Percentiles rank a stretch among this genome's conserved stretches.
phyloP scores from a whole-genome alignment of 2,888 invertebrate genomes.

The Celastrina argiolus region DNA sequence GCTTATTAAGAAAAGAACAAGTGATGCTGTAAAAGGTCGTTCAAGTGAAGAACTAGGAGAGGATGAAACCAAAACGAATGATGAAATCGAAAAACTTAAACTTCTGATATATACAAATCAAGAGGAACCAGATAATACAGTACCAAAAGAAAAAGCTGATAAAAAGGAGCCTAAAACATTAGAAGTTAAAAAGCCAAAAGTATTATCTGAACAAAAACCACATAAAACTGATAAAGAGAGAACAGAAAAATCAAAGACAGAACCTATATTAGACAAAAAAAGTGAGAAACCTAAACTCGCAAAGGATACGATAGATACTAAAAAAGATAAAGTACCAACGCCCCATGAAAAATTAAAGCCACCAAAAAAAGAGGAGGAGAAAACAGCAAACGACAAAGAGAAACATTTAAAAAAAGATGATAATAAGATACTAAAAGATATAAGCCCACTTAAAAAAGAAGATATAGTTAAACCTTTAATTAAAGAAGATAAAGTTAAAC shows the following conservation, averaged over 20 bases:
- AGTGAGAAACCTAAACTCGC: not conserved
- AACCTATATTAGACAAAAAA: not conserved
- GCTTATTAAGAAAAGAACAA: slow-evolving; percentile 26
- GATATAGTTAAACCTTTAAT: slow-evolving; percentile 25
- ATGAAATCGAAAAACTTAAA: slow-evolving; percentile 12
- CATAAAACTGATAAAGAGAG: not conserved
- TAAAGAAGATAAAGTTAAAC: slow-evolving; percentile 24
- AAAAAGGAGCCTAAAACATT: not conserved
- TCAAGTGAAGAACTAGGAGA: slow-evolving; percentile 16
- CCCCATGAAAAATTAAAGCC: not conserved
- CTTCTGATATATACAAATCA: not conserved
- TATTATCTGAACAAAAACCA: not conserved
- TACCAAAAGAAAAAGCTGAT: not conserved
- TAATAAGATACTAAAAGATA: slow-evolving; percentile 26
- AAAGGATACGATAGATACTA: not conserved
- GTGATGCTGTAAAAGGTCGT: slow-evolving; percentile 27
- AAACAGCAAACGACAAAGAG: slow-evolving; percentile 10
- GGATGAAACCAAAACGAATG: not conserved
- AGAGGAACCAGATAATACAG: not conserved
- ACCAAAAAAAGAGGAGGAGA: slow-evolving; percentile 16
- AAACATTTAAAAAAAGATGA: slow-evolving; percentile 23
- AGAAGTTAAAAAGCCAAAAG: not conserved
- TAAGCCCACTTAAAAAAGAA: slow-evolving; percentile 20
- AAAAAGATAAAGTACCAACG: not conserved
- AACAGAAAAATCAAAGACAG: not conserved